Evolutionary conservation across 1,140 invertebrate species (phyloP).

Genomic region (Hylaeus anthracinus): DNA sequence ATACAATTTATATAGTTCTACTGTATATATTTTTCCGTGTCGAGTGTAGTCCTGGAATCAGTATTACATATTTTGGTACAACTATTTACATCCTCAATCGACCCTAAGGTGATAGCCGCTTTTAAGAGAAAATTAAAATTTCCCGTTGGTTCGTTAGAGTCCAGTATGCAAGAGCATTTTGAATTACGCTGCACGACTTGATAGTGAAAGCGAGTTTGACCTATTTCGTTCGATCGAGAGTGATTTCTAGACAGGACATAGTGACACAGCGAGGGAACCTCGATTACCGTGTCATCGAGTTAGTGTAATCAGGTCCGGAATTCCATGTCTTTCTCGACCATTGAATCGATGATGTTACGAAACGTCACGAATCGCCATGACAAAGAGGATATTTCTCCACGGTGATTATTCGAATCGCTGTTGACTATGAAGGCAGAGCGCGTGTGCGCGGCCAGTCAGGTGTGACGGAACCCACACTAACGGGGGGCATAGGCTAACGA

Average conservation of each 20-base stretch:
- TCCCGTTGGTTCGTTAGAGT: no score
- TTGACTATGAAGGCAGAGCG: slow-evolving; percentile 55
- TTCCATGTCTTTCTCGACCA: slow-evolving; percentile 50
- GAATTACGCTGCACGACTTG: slow-evolving; percentile 2
- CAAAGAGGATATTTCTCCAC: slow-evolving; percentile 55
- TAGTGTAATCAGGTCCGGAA: slow-evolving; percentile 48
- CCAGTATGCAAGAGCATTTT: no score
- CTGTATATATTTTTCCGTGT: no score
- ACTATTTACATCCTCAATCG: no score
- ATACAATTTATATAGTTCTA: no score
- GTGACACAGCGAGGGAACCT: slow-evolving; percentile 22
- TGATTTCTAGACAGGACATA: slow-evolving; percentile 16
- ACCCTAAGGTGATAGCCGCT: no score
- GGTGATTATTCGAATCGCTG: slow-evolving; percentile 58
- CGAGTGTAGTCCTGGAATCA: no score
- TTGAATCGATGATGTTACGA: slow-evolving; percentile 56
- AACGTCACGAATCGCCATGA: slow-evolving; percentile 46
- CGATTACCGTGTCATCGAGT: slow-evolving; percentile 40
- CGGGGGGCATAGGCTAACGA: slow-evolving; percentile 77
- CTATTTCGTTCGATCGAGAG: slow-evolving; percentile 36
- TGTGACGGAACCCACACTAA: slow-evolving; percentile 78
- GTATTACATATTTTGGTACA: no score
- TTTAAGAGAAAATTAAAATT: no score
- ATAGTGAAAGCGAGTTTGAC: slow-evolving; percentile 49
- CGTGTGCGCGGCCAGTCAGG: slow-evolving; percentile 71